Percentiles rank a stretch among this genome's conserved stretches.
phyloP scores from a whole-genome alignment of 1,140 invertebrate genomes.

The Drosophila seguyi region DNA sequence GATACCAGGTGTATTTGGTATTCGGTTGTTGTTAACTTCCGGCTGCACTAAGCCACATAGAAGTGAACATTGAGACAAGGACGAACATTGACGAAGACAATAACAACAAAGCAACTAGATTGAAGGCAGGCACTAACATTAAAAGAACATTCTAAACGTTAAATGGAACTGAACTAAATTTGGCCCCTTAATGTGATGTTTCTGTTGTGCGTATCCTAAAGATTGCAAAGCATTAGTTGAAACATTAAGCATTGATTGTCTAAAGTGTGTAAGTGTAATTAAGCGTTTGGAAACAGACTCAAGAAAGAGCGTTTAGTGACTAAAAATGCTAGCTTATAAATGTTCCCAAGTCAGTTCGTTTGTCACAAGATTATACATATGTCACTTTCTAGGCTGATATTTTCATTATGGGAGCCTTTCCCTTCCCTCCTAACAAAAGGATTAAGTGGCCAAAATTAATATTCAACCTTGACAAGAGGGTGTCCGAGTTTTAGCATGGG shows the following conservation, averaged over 20 bases:
- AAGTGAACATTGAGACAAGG: conserved; percentile 8
- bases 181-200: background rate
- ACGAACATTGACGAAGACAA: conserved; percentile 5
- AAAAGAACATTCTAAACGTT: background rate
- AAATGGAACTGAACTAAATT: background rate
- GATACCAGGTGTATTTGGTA: conserved; percentile 6
- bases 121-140: background rate
- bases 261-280: no score
- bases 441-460: background rate
- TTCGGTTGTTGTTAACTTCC: conserved; percentile 5
- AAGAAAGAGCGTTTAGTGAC: background rate
- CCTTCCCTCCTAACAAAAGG: no score
- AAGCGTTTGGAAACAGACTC: no score
- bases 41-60: conserved; percentile 19
- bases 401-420: no score
- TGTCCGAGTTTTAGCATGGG: background rate
- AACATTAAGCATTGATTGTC: background rate
- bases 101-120: conserved; percentile 4
- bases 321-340: background rate
- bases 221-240: background rate
- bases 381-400: no score
- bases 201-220: background rate
- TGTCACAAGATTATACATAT: no score
- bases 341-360: background rate
- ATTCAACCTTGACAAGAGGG: background rate